Percentiles rank a stretch among this genome's conserved stretches.
Conservation (phyloP, 2,888 invertebrate genomes). For the Cephus rjabovi region DNA sequence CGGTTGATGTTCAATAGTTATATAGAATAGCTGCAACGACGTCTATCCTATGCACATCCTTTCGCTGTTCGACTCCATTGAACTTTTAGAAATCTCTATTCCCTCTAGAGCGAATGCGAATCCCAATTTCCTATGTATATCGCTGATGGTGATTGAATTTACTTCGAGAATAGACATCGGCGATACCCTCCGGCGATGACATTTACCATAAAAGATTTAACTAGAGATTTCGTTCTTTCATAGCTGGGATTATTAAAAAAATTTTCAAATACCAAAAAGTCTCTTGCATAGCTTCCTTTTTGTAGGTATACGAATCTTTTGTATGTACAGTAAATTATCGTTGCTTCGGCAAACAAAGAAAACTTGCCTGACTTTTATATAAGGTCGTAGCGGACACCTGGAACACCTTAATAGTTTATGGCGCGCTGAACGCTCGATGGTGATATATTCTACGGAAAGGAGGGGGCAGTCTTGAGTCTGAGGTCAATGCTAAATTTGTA, state of each 20-base stretch:
- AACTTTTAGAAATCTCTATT: neutral
- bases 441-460: slow-evolving; percentile 33
- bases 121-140: neutral
- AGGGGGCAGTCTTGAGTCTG: neutral
- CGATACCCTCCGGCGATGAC: neutral
- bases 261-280: neutral
- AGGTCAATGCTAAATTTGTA: neutral
- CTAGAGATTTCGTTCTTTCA: neutral
- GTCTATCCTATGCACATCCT: neutral
- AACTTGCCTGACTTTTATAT: slow-evolving; percentile 35
- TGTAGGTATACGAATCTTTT: neutral
- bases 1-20: neutral
- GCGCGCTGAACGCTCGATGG: slow-evolving; percentile 25
- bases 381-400: slow-evolving; percentile 48
- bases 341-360: slow-evolving; percentile 18
- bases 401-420: slow-evolving; percentile 50
- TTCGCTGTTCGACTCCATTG: neutral
- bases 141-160: neutral
- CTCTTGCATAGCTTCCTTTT: neutral
- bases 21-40: neutral
- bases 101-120: neutral
- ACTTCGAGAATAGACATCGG: neutral
- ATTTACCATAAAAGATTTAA: neutral
- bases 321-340: neutral
- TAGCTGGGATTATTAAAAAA: neutral